Conservation (phyloP, 2,888 invertebrate species). For the Beris morrisii region DNA sequence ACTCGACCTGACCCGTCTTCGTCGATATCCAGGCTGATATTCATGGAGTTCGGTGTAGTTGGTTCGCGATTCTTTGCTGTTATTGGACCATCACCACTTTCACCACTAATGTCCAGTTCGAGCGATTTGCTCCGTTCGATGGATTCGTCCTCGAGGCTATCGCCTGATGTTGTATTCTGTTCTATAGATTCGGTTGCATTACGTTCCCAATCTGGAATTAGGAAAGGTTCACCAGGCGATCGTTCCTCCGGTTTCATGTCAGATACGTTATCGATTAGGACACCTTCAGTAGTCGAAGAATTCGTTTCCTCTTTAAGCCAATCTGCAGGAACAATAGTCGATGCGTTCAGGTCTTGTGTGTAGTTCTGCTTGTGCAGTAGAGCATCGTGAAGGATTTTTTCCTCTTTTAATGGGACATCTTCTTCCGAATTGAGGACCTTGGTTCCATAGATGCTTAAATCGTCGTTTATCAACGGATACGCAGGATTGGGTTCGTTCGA, state of each 20-base stretch:
- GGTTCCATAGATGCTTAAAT: constrained; percentile 51
- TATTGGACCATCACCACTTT: constrained; percentile 39
- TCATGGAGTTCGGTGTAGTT: constrained; percentile 46
- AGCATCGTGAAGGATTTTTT: constrained; percentile 24
- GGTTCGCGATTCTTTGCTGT: constrained; percentile 43
- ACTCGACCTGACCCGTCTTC: constrained; percentile 44
- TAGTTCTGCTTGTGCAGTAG: background rate
- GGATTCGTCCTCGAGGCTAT: constrained; percentile 24
- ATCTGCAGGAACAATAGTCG: background rate
- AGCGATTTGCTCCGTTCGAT: constrained; percentile 38
- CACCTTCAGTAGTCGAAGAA: constrained; percentile 12
- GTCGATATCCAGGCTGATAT: constrained; percentile 40
- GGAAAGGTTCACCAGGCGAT: constrained; percentile 37
- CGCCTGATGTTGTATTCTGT: constrained; percentile 28
- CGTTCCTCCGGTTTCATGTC: constrained; percentile 8
- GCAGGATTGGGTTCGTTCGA: constrained; percentile 57
- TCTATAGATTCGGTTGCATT: constrained; percentile 29
- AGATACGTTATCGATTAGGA: constrained; percentile 3
- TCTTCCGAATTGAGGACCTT: constrained; percentile 39
- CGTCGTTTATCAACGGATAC: constrained; percentile 60
- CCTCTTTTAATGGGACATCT: constrained; percentile 36
- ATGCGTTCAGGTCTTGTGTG: background rate
- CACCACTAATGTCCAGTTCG: constrained; percentile 41
- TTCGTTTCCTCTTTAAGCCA: constrained; percentile 6
- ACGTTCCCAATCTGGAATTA: constrained; percentile 36